A percentile compares a stretch with the other conserved stretches of the same genome.
phyloP scores from a whole-genome alignment of 2,888 invertebrate genomes.

The Nephrocerus scutellatus region DNA sequence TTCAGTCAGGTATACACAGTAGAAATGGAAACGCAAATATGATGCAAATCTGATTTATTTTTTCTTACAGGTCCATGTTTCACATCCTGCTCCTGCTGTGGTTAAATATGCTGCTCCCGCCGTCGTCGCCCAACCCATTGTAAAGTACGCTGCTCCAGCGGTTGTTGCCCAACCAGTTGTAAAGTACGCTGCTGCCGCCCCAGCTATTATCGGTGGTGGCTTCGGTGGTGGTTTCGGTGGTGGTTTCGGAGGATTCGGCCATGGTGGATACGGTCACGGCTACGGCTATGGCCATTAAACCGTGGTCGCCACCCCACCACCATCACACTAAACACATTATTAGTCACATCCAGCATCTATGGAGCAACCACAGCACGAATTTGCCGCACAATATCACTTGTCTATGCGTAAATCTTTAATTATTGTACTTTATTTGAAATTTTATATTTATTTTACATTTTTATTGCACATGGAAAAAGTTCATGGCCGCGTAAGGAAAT shows the following conservation, averaged over 20 bases:
- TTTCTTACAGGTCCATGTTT: slow-evolving; percentile 29
- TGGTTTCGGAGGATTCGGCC: slow-evolving; percentile 9
- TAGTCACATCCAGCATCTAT: too few species aligned
- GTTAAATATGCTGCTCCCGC: slow-evolving; percentile 30
- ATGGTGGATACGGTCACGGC: slow-evolving; percentile 21
- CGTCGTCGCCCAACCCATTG: slow-evolving; percentile 15
- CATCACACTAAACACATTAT: too few species aligned
- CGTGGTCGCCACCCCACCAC: too few species aligned
- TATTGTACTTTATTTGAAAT: too few species aligned
- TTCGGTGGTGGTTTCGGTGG: slow-evolving; percentile 12
- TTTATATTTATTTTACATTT: too few species aligned
- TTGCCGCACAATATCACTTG: too few species aligned
- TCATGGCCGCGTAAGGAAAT: too few species aligned
- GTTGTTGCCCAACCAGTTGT: slow-evolving; percentile 22
- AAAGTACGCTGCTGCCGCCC: slow-evolving; percentile 30
- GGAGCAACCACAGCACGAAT: too few species aligned
- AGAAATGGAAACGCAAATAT: not conserved
- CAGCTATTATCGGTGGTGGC: slow-evolving; percentile 23
- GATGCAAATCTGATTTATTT: not conserved
- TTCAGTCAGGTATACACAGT: slow-evolving; percentile 47
- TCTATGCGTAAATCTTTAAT: too few species aligned
- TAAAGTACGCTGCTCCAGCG: slow-evolving; percentile 24
- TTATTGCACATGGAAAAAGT: too few species aligned
- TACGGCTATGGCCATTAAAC: slow-evolving; percentile 19
- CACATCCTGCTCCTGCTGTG: slow-evolving; percentile 33